These are phyloP conservation scores for Argentina silus DNA, from an alignment of 2,797 vertebrate genomes.

Conservation along the genomic window DNA sequence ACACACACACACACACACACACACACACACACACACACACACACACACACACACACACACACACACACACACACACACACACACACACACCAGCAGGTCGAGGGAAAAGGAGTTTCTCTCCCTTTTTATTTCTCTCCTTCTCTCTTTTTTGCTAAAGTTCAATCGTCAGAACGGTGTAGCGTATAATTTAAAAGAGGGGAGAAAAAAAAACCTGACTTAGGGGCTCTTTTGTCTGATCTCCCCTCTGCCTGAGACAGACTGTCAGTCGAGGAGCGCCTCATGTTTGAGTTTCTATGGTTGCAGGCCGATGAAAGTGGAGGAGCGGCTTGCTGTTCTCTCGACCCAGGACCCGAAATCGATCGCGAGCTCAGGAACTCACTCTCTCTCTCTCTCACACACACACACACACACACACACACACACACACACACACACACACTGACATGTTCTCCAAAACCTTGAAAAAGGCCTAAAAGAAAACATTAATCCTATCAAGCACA, in stretches of 20 bases:
- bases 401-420: constrained; percentile 9
- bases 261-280: constrained; percentile 30
- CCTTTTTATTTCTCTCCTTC: constrained; percentile 1
- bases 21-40: neutral
- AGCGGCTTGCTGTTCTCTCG: constrained; percentile 18
- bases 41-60: too few species aligned
- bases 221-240: constrained; percentile 29
- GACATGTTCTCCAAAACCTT: constrained; percentile 19
- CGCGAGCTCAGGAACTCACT: constrained; percentile 23
- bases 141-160: constrained; percentile 37
- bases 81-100: constrained; percentile 9
- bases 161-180: constrained; percentile 44
- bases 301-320: constrained; percentile 35
- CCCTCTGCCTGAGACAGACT: constrained; percentile 32
- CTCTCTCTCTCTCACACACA: neutral
- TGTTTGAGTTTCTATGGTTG: constrained; percentile 19
- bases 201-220: constrained; percentile 21
- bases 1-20: neutral
- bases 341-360: constrained; percentile 44
- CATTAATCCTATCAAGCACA: constrained; percentile 43
- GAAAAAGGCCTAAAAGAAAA: constrained; percentile 36
- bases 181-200: constrained; percentile 38
- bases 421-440: constrained; percentile 9
- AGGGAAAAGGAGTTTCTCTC: constrained; percentile 29
- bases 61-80: constrained; percentile 10